phyloP scores from a whole-genome alignment of 2,113 vertebrate genomes.

The Ophthalmolycus amberensis region DNA sequence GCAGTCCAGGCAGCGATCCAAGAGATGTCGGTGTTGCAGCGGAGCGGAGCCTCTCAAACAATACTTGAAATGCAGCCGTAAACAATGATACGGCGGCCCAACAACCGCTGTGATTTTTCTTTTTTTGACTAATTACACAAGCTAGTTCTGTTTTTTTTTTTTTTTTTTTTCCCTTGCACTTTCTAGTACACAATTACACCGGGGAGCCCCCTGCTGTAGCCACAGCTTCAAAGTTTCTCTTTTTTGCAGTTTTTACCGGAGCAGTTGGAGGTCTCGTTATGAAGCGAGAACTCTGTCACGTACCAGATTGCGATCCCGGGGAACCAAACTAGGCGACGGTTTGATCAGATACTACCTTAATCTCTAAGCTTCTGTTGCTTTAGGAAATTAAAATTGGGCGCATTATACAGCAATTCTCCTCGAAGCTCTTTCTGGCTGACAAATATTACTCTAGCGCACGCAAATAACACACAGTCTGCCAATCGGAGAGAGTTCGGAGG shows the following conservation, averaged over 20 bases:
- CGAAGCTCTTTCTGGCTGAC: constrained; percentile 39
- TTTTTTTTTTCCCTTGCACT: not conserved
- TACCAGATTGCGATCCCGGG: constrained; percentile 36
- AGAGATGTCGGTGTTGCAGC: constrained; percentile 45
- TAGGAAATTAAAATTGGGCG: constrained; percentile 49
- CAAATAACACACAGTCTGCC: constrained; percentile 49
- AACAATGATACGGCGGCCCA: constrained; percentile 45
- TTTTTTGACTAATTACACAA: constrained; percentile 21
- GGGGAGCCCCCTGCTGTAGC: constrained; percentile 27
- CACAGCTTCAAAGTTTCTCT: constrained; percentile 25
- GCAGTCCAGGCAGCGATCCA: constrained; percentile 58
- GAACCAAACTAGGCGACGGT: constrained; percentile 44
- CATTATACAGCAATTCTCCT: constrained; percentile 42
- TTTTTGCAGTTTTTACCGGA: constrained; percentile 31
- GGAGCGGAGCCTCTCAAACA: constrained; percentile 40
- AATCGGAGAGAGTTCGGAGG: constrained; percentile 44
- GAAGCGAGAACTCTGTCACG: constrained; percentile 13
- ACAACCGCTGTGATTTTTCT: not conserved
- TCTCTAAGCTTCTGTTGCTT: constrained; percentile 39
- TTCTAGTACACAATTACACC: constrained; percentile 45
- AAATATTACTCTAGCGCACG: constrained; percentile 38
- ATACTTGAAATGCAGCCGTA: constrained; percentile 44
- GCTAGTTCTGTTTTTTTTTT: constrained; percentile 26
- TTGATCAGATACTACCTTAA: constrained; percentile 48
- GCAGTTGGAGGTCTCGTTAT: constrained; percentile 41